These are phyloP conservation scores for Acanthosoma haemorrhoidale DNA, from an alignment of 2,888 invertebrate genomes.

Conservation along the genomic window DNA sequence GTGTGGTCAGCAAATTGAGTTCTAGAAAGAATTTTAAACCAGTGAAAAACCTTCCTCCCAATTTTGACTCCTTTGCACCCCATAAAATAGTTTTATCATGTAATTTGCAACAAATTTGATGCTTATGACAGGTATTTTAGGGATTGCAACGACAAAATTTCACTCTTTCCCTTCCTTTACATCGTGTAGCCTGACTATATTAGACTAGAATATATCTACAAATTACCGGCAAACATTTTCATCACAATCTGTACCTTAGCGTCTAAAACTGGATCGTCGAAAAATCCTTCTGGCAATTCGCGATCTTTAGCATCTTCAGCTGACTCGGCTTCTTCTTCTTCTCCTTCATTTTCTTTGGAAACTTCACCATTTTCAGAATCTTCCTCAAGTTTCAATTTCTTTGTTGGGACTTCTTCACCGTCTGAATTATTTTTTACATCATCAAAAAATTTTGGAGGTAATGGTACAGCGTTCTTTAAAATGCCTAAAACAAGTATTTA, in stretches of 20 bases:
- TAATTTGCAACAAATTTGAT: no score
- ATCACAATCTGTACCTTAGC: constrained; percentile 64
- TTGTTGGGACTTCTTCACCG: constrained; percentile 3
- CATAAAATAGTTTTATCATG: no score
- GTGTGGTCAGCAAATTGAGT: no score
- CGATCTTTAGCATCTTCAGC: constrained; percentile 40
- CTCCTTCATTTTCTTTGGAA: not conserved
- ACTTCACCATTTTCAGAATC: constrained; percentile 43
- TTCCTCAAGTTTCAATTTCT: constrained; percentile 40
- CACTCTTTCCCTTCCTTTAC: no score
- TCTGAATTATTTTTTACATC: constrained; percentile 38
- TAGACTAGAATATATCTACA: no score
- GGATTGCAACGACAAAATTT: not conserved
- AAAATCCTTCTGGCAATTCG: constrained; percentile 73
- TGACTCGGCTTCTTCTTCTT: not conserved
- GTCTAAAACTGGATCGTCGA: constrained; percentile 76
- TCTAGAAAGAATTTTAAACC: no score
- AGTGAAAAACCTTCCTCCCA: no score
- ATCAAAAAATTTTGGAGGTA: constrained; percentile 45
- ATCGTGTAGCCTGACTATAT: no score
- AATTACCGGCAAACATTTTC: no score
- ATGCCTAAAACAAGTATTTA: constrained; percentile 52
- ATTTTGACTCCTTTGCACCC: no score
- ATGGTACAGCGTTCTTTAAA: constrained; percentile 53
- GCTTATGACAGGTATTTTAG: no score